Percentiles rank a stretch among this genome's conserved stretches.
Conservation (phyloP, 2,113 vertebrate species). For the Machaerirhynchus nigripectus region DNA sequence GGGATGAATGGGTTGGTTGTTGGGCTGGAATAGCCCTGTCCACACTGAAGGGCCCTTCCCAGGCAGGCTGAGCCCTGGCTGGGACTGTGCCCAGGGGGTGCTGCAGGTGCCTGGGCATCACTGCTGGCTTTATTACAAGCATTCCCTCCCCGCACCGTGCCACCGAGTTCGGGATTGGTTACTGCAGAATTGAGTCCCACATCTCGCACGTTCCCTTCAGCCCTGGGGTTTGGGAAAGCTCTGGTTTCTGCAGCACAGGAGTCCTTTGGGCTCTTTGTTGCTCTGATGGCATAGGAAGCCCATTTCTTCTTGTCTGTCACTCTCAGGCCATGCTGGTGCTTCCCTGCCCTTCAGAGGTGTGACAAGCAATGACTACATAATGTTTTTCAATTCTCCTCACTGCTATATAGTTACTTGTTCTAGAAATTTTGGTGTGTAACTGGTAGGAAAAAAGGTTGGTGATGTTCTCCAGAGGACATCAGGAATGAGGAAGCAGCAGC, state of each 20-base stretch:
- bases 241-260: not conserved
- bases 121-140: not conserved
- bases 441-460: not conserved
- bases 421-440: not conserved
- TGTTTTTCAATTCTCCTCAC: not conserved
- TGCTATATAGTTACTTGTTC: not conserved
- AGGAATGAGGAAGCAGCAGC: not conserved
- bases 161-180: not conserved
- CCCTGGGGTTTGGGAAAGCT: not conserved
- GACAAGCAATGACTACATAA: not conserved
- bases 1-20: slow-evolving; percentile 20
- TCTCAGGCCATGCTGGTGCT: not conserved
- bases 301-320: not conserved
- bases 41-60: not conserved
- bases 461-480: not conserved
- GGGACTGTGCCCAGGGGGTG: not conserved
- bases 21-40: not conserved
- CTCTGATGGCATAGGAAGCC: not conserved
- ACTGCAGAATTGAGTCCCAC: not conserved
- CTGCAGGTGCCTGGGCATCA: slow-evolving; percentile 27
- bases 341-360: not conserved
- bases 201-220: accelerated
- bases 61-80: not conserved
- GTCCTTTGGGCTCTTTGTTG: not conserved
- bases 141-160: accelerated